Conservation (phyloP, 2,113 vertebrate genomes). For the Tricholaema leucomelas region DNA sequence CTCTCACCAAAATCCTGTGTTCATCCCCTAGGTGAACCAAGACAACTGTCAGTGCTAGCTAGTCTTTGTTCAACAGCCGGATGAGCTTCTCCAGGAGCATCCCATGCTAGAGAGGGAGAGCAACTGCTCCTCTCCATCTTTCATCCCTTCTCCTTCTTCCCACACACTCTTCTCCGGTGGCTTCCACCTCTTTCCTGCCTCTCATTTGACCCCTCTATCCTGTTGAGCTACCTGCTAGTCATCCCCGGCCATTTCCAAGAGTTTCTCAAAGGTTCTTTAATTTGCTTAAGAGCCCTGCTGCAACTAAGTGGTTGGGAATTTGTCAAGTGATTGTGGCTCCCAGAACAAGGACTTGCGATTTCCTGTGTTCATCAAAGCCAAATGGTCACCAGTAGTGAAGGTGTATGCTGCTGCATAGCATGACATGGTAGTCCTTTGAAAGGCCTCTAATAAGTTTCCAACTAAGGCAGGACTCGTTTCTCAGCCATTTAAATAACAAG, state of each 20-base stretch:
- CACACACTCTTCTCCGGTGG: background rate
- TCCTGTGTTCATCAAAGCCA: background rate
- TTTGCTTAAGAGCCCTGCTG: background rate
- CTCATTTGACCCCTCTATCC: background rate
- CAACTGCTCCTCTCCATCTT: background rate
- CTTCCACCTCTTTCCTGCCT: fast-evolving
- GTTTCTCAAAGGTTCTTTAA: background rate
- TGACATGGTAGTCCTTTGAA: background rate
- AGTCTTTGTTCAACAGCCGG: background rate
- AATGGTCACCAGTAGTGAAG: background rate
- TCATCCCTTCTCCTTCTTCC: background rate
- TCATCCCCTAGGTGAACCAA: background rate
- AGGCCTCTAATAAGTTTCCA: background rate
- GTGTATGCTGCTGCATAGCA: fast-evolving
- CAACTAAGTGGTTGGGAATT: background rate
- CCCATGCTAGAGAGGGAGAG: background rate
- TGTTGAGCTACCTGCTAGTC: background rate
- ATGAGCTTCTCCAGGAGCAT: background rate
- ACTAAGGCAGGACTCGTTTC: background rate
- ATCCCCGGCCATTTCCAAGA: background rate
- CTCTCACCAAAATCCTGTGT: background rate
- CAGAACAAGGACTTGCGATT: background rate
- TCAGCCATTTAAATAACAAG: background rate
- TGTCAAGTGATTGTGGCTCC: background rate
- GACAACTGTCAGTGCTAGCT: background rate